Evolutionary conservation across 2,113 vertebrate species (phyloP), one percentile per base, ranked within the genome.

Genomic region (Uria lomvia): DNA sequence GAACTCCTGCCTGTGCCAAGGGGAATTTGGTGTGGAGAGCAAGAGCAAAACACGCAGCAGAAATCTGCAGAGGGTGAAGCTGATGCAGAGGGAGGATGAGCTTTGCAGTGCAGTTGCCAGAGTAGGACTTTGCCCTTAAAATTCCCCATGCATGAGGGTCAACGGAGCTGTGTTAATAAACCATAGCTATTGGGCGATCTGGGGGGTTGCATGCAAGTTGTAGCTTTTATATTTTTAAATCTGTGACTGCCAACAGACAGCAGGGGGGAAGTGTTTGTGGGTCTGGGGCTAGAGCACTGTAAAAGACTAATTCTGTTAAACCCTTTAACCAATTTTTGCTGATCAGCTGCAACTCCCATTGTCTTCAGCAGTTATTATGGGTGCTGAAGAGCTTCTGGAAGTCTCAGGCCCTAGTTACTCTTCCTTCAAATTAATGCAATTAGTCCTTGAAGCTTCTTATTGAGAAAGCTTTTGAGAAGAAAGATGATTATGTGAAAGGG

Each of bases 311-410:
- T 75, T 49, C 72, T 80, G 43, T 78, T 71, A 56, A 88, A 38
- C 3, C 22, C 52, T 52, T 66, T 36, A 63, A 58, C 11, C 74
- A 71, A 40, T 78, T 74, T 70, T 81, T 72, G 50, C 65, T 65
- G 36, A 74, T 90, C 68, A n/a, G 74, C 65, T 81, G 72, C 47
- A 71, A 34, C 38, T 84, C 76, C 86, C 53, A 30, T 70, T 96
- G 76, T 85, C 70, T 81, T 62, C n/a, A 22, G 62, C 1, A 10
- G 49, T 49, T 78, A 43, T 74, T 63, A 8, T 1, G 58, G 90
- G 45, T 62, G 83, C 68, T 86, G 88, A 81, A 67, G 59, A 49
- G 72, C 66, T 92, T 71, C 89, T 93, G 88, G 23, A 82, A 71
- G 27, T 70, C 76, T 60, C 23, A 53, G 62, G 36, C 49, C 13